Evolutionary conservation across 2,113 vertebrate species (phyloP).

Genomic region (Sterna hirundo): DNA sequence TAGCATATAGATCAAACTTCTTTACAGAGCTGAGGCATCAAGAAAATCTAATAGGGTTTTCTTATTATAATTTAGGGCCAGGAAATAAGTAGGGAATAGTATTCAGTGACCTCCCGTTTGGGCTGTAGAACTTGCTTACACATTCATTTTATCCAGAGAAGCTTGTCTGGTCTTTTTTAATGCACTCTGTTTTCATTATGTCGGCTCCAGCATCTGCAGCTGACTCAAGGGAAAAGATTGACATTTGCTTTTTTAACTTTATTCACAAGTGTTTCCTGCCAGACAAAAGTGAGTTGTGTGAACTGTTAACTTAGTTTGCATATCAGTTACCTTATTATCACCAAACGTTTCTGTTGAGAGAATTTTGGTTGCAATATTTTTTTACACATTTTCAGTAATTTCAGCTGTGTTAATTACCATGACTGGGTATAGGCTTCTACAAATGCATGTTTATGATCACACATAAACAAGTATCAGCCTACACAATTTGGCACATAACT

Average conservation of each 20-base stretch:
- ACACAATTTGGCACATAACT: not conserved
- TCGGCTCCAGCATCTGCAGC: not conserved
- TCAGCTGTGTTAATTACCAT: not conserved
- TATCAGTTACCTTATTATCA: not conserved
- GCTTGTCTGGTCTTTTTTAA: not conserved
- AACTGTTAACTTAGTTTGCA: not conserved
- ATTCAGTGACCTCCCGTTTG: not conserved
- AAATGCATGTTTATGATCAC: not conserved
- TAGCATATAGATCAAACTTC: not conserved
- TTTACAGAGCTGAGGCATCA: not conserved
- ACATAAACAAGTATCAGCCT: not conserved
- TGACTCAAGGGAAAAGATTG: not conserved
- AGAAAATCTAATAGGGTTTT: not conserved
- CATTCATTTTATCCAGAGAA: not conserved
- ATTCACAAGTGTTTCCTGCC: not conserved
- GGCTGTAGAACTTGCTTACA: not conserved
- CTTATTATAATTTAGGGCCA: not conserved
- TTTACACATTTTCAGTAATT: conserved; percentile 14
- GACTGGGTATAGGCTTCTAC: not conserved
- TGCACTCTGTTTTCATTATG: not conserved
- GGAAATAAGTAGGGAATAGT: not conserved
- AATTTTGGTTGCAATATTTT: not conserved
- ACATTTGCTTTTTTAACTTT: conserved; percentile 1
- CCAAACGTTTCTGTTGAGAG: not conserved
- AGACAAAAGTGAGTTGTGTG: not conserved